phyloP scores from a whole-genome alignment of 2,888 invertebrate genomes.

The Drosophila seclusa region DNA sequence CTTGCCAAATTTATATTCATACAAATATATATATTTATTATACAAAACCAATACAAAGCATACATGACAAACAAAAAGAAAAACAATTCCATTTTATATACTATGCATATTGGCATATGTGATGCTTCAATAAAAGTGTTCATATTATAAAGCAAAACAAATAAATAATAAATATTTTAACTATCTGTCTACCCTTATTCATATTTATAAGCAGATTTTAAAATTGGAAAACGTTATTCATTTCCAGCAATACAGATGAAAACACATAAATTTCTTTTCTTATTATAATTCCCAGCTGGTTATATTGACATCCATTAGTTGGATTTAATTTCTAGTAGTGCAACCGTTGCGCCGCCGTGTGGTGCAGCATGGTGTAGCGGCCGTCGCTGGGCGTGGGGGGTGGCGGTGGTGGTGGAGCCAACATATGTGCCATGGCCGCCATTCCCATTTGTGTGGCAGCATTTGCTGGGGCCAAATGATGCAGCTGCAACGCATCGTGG shows the following conservation, averaged over 20 bases:
- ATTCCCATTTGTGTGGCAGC: slow-evolving; percentile 79
- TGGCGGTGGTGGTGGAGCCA: slow-evolving; percentile 81
- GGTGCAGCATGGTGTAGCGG: slow-evolving; percentile 82
- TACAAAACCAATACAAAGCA: slow-evolving; percentile 58
- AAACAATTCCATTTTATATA: slow-evolving; percentile 67
- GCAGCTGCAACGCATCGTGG: slow-evolving; percentile 69
- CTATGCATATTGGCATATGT: slow-evolving; percentile 27
- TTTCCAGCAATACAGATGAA: background rate
- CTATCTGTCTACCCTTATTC: background rate
- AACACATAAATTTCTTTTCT: background rate
- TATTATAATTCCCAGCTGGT: background rate
- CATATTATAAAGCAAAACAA: slow-evolving; percentile 40
- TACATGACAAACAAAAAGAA: slow-evolving; percentile 66
- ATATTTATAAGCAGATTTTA: background rate
- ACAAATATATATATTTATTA: slow-evolving; percentile 60
- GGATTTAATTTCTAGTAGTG: slow-evolving; percentile 73
- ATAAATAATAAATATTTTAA: background rate
- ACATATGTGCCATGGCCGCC: slow-evolving; percentile 79
- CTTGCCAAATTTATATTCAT: slow-evolving; percentile 81
- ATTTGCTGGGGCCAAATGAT: slow-evolving; percentile 71
- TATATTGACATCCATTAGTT: background rate
- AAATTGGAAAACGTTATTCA: background rate
- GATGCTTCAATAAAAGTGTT: slow-evolving; percentile 63
- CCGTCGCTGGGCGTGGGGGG: slow-evolving; percentile 82
- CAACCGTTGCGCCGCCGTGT: slow-evolving; percentile 80